Conservation (phyloP, 1,140 invertebrate genomes). For the Microplitis demolitor region DNA sequence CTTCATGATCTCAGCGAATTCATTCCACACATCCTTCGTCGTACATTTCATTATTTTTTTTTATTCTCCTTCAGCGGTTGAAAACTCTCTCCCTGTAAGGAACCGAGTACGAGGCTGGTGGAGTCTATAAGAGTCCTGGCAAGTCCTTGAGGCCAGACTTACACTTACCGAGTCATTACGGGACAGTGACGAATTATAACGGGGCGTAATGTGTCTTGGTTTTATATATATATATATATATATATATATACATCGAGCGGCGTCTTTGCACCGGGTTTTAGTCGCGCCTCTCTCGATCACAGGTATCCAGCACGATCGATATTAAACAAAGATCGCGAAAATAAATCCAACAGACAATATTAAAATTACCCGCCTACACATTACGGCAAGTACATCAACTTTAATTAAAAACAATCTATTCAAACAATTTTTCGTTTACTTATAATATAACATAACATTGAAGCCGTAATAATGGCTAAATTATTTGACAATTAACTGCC, state of each 20-base stretch:
- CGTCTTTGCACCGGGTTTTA: conserved; percentile 11
- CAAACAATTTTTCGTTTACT: too few species aligned
- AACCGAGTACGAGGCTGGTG: too few species aligned
- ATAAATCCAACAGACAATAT: too few species aligned
- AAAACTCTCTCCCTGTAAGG: background rate
- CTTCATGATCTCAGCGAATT: conserved; percentile 20
- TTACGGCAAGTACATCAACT: too few species aligned
- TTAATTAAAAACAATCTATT: too few species aligned
- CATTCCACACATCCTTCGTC: conserved; percentile 7
- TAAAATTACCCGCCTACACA: too few species aligned
- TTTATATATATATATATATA: conserved; percentile 18
- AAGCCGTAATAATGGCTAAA: background rate
- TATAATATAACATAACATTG: too few species aligned
- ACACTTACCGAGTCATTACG: conserved; percentile 45
- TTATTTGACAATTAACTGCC: background rate
- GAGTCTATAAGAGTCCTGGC: background rate
- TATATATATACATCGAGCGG: conserved; percentile 21
- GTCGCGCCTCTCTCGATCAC: background rate
- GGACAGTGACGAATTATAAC: conserved; percentile 50
- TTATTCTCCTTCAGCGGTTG: background rate
- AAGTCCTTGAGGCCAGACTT: conserved; percentile 11
- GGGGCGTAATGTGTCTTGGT: conserved; percentile 43
- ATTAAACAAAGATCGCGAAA: too few species aligned
- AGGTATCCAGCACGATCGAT: background rate
- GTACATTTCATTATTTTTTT: conserved; percentile 13